Evolutionary conservation across 2,797 vertebrate genomes (phyloP).

Genomic region (Arremon brunneinucha): DNA sequence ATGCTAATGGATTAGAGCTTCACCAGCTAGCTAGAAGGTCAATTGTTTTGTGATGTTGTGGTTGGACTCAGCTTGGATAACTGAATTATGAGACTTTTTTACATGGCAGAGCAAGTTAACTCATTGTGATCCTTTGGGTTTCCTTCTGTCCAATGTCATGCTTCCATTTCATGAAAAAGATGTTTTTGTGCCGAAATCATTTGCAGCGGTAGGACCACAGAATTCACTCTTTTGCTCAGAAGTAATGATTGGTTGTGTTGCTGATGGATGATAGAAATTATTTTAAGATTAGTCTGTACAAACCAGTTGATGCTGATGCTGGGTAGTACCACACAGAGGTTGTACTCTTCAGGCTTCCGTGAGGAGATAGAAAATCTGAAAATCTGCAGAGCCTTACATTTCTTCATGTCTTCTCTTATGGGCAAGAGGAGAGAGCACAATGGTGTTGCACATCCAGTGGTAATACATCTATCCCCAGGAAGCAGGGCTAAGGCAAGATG

Average conservation of each 20-base stretch:
- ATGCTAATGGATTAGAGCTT: constrained; percentile 3
- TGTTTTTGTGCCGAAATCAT: not conserved
- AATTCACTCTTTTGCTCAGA: not conserved
- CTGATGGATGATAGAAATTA: not conserved
- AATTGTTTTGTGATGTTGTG: not conserved
- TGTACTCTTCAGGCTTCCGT: not conserved
- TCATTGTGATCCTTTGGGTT: not conserved
- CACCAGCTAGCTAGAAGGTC: not conserved
- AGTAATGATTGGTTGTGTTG: not conserved
- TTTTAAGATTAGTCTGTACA: not conserved
- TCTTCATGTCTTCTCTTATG: not conserved
- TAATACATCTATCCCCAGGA: not conserved
- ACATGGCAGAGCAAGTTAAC: not conserved
- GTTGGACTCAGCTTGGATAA: not conserved
- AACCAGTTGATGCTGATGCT: not conserved
- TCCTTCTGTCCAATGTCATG: not conserved
- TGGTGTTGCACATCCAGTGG: not conserved
- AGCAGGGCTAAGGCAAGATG: not conserved
- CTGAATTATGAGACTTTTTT: not conserved
- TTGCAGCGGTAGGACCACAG: not conserved
- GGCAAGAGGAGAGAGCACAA: not conserved
- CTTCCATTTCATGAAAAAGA: not conserved
- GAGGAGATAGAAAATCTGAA: not conserved
- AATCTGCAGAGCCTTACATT: not conserved
- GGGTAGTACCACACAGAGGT: not conserved